Percentiles rank a stretch among this genome's conserved stretches.
Conservation (phyloP, 2,797 vertebrate genomes). For the Tamandua tetradactyla region DNA sequence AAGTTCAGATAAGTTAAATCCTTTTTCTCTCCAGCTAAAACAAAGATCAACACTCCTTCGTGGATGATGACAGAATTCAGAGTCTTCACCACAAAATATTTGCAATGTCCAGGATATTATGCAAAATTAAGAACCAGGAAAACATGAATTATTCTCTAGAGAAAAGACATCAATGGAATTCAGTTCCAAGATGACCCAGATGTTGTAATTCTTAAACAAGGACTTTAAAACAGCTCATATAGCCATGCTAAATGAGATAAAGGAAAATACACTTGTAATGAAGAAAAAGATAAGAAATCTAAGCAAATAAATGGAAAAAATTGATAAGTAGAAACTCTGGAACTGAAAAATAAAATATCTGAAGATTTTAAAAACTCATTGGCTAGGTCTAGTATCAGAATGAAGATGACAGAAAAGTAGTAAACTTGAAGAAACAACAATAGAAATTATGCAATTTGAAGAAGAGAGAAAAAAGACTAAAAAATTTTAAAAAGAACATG, state of each 20-base stretch:
- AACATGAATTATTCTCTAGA: neutral
- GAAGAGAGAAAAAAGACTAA: neutral
- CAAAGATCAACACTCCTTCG: neutral
- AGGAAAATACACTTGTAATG: neutral
- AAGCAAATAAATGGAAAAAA: neutral
- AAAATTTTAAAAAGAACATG: neutral
- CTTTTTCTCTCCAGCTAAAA: neutral
- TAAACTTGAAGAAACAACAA: neutral
- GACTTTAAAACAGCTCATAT: neutral
- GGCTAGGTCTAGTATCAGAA: neutral
- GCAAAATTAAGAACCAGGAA: conserved; percentile 11
- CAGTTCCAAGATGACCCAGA: neutral
- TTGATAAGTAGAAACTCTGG: neutral
- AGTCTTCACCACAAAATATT: neutral
- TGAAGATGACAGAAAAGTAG: neutral
- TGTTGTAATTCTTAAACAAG: neutral
- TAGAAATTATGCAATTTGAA: neutral
- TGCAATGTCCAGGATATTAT: neutral
- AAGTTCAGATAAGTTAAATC: no score
- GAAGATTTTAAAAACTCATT: neutral
- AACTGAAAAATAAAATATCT: conserved; percentile 3
- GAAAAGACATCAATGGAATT: neutral
- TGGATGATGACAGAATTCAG: neutral
- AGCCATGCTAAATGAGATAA: neutral
- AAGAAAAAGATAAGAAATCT: neutral